A percentile compares a stretch with the other conserved stretches of the same genome.
phyloP scores from a whole-genome alignment of 2,888 invertebrate genomes.

The Drosophila fulvimacula region DNA sequence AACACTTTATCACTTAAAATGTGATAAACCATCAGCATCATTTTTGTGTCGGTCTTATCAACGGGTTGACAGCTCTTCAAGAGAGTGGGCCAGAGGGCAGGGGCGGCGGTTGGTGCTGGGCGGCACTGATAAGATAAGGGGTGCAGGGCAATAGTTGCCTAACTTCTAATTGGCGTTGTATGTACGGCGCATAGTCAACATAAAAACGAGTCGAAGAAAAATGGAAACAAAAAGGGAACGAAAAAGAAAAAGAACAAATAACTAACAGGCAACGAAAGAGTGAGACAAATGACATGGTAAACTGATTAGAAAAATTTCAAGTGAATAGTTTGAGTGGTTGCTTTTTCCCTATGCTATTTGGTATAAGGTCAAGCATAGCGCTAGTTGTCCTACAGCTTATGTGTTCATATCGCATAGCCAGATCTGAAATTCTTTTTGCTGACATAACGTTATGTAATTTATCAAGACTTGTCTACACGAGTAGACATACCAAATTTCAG shows the following conservation, averaged over 20 bases:
- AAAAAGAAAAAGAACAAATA: background rate
- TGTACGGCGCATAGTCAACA: conserved; percentile 44
- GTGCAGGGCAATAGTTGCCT: conserved; percentile 43
- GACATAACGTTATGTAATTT: conserved; percentile 2
- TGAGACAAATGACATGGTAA: conserved; percentile 21
- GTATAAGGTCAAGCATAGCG: background rate
- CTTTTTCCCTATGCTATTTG: background rate
- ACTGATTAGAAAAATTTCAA: conserved; percentile 33
- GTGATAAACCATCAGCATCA: conserved; percentile 37
- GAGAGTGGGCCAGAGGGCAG: background rate
- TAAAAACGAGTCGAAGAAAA: background rate
- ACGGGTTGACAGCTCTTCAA: background rate
- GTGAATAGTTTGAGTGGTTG: background rate
- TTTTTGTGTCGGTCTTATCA: conserved; percentile 26
- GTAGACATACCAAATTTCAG: background rate
- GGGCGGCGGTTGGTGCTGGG: too few relatives aligned
- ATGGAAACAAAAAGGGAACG: background rate
- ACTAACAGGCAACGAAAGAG: background rate
- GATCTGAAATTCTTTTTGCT: background rate
- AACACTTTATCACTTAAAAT: conserved; percentile 67
- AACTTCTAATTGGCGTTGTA: conserved; percentile 75
- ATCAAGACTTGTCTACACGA: background rate
- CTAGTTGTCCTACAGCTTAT: background rate
- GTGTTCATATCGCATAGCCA: background rate
- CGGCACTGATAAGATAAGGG: conserved; percentile 59